Conservation (phyloP, 2,888 invertebrate genomes). For the Nephrotoma appendiculata region DNA sequence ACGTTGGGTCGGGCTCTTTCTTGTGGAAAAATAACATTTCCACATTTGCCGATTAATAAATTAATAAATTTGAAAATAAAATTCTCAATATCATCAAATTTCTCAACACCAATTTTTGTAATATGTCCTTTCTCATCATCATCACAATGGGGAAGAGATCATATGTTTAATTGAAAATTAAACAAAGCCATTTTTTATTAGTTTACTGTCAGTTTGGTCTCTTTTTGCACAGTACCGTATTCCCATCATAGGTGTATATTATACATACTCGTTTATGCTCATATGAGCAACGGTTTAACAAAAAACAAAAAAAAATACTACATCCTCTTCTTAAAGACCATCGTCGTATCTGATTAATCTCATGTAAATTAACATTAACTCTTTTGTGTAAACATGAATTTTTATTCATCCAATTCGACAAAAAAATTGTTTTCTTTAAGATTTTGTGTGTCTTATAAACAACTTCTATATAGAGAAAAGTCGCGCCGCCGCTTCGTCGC, state of each 20-base stretch:
- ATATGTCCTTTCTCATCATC: too few relatives aligned
- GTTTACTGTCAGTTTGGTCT: too few relatives aligned
- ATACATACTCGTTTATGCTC: not conserved
- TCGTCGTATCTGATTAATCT: conserved; percentile 13
- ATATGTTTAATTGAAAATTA: too few relatives aligned
- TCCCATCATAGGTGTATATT: not conserved
- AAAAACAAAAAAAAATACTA: not conserved
- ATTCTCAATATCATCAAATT: too few relatives aligned
- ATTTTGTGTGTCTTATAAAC: not conserved
- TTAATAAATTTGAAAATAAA: too few relatives aligned
- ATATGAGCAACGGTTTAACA: not conserved
- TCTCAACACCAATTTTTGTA: too few relatives aligned
- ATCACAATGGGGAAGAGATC: too few relatives aligned
- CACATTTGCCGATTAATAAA: too few relatives aligned
- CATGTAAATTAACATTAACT: conserved; percentile 18
- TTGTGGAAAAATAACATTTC: too few relatives aligned
- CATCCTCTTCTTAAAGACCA: not conserved
- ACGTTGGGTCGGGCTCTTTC: too few relatives aligned
- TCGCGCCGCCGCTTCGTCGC: conserved; percentile 2
- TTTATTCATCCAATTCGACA: conserved; percentile 12
- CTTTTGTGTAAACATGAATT: conserved; percentile 18
- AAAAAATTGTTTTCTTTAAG: not conserved
- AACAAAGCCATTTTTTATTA: too few relatives aligned
- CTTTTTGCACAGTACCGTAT: too few relatives aligned
- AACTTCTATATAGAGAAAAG: not conserved